These are phyloP conservation scores for Datnioides undecimradiatus DNA, from an alignment of 2,113 vertebrate species.

Conservation along the genomic window DNA sequence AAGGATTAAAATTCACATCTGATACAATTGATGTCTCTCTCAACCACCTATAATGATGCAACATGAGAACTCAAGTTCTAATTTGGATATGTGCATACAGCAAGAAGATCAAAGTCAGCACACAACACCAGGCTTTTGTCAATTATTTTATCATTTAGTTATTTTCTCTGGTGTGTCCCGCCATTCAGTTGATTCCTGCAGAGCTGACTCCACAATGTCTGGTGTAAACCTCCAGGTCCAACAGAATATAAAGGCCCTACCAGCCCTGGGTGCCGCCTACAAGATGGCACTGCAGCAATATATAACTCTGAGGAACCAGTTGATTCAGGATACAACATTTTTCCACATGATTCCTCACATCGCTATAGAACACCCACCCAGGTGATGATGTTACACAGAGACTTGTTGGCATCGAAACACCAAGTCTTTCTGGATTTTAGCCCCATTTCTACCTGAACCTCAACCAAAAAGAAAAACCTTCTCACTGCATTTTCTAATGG, in stretches of 20 bases:
- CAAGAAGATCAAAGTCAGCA: background rate
- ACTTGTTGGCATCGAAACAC: slow-evolving; percentile 38
- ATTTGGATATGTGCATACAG: background rate
- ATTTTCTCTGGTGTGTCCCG: background rate
- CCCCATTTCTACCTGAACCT: no score
- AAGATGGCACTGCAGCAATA: slow-evolving; percentile 23
- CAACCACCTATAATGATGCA: no score
- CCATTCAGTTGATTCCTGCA: background rate
- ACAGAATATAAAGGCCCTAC: slow-evolving; percentile 20
- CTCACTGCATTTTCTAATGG: slow-evolving; percentile 20
- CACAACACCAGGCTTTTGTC: background rate
- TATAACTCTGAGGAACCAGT: slow-evolving; percentile 31
- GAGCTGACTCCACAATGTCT: background rate
- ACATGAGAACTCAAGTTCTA: background rate
- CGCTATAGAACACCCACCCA: slow-evolving; percentile 45
- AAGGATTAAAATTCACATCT: no score
- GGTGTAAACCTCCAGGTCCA: slow-evolving; percentile 28
- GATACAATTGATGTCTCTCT: no score
- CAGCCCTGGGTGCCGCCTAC: slow-evolving; percentile 32
- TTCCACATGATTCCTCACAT: slow-evolving; percentile 29
- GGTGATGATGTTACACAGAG: slow-evolving; percentile 46
- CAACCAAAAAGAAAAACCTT: no score
- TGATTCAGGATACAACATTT: slow-evolving; percentile 41
- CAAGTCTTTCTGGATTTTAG: slow-evolving; percentile 12
- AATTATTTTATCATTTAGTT: background rate